Evolutionary conservation across 2,113 vertebrate species (phyloP), one percentile per base, ranked within the genome.

Genomic region (Melanotaenia duboulayi): DNA sequence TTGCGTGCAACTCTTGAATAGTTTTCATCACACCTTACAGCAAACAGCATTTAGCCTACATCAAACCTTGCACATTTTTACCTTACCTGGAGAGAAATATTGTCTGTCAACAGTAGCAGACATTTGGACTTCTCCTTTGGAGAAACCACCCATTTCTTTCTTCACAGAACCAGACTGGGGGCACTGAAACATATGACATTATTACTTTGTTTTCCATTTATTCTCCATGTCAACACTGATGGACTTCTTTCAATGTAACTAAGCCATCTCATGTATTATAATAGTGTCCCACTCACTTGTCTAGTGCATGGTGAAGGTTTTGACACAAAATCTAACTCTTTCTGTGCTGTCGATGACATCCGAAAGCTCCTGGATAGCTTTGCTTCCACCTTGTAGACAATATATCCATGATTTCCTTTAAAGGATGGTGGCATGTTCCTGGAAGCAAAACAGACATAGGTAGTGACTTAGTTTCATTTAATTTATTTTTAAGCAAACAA

Each of bases 371-470:
- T 85, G 25, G 67, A 74, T n/a, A 93, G 12, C 46, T 80, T 90
- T 19, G 88, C 92, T 46, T 82, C 73, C 20, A 93, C 49, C 6
- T 16, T 65, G 66, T 94, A 93, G 8, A 59, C 48, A 25, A 93
- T 80, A 0, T 32, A 78, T 39, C 92, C 92, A 80, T 86, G 4
- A 13, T 0, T 0, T 3, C 77, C 89, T 10, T 69, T 72, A 62
- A 92, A 92, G 54, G 93, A 88, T 35, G 91, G 55, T 2, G 93
- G 92, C 60, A 92, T 69, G 17, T 85, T 59, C 37, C 92, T 94
- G 68, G 24, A 49, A 61, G 7, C 7, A 72, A 23, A 44, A 46
- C 5, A 16, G 11, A 3, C 5, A 7, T 11, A 62, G 16, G 6
- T 44, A 42, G 44, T 9, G 20, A 65, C 3, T 19, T 20, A 7